phyloP scores from a whole-genome alignment of 1,140 invertebrate genomes.

The Drosophila cardini region DNA sequence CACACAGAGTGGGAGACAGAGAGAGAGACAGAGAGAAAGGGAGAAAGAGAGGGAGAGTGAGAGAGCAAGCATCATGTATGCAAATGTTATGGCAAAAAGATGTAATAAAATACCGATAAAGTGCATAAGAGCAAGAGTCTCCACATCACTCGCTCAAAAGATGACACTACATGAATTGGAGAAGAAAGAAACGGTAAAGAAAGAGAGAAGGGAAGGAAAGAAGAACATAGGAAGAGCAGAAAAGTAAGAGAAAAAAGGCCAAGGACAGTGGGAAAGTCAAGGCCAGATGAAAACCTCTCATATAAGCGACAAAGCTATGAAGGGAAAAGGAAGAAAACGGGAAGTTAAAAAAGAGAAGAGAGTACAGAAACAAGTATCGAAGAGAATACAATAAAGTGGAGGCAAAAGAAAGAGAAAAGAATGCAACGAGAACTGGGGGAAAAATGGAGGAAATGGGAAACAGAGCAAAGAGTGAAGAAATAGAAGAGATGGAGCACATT shows the following conservation, averaged over 20 bases:
- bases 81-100: constrained; percentile 48
- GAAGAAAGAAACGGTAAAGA: constrained; percentile 1
- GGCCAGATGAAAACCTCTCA: too few species aligned
- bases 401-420: too few species aligned
- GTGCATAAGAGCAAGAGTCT: constrained; percentile 7
- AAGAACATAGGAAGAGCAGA: background rate
- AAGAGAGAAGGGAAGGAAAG: background rate
- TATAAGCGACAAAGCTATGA: too few species aligned
- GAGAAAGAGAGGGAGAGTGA: background rate
- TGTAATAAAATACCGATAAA: constrained; percentile 52
- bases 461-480: too few species aligned
- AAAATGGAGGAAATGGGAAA: too few species aligned
- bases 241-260: background rate
- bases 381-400: too few species aligned
- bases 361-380: too few species aligned
- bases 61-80: constrained; percentile 33
- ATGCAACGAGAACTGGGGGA: too few species aligned
- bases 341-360: too few species aligned
- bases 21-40: background rate
- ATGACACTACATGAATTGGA: background rate
- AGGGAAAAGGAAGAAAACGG: too few species aligned
- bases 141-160: constrained; percentile 5
- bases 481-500: too few species aligned
- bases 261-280: background rate
- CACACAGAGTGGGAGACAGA: background rate